These are phyloP conservation scores for Ptilodon capucinus DNA, from an alignment of 2,888 invertebrate species.

Conservation along the genomic window DNA sequence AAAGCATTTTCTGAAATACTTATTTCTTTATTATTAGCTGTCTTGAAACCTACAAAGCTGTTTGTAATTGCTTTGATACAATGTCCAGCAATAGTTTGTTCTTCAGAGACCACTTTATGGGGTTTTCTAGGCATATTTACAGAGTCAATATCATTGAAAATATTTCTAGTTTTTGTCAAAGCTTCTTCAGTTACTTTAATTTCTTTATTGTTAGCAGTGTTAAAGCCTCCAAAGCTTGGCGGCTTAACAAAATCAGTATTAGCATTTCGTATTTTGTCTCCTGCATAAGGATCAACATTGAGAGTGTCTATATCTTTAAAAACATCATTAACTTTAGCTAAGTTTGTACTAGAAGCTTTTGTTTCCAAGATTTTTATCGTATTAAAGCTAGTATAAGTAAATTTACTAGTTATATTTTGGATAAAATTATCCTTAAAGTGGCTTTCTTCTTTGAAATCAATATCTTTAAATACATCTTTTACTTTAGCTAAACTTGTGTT, in stretches of 20 bases:
- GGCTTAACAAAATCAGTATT: too few species aligned
- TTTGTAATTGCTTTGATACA: not conserved
- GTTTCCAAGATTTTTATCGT: not conserved
- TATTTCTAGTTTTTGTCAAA: conserved; percentile 40
- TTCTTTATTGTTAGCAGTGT: conserved; percentile 50
- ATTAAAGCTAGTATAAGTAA: not conserved
- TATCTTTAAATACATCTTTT: conserved; percentile 15
- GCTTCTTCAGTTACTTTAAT: conserved; percentile 43
- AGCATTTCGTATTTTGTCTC: too few species aligned
- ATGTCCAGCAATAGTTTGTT: not conserved
- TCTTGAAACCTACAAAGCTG: conserved; percentile 46
- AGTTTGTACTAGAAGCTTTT: not conserved
- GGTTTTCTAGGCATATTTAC: conserved; percentile 6
- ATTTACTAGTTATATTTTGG: not conserved
- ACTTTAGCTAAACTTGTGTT: conserved; percentile 7
- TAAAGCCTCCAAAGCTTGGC: conserved; percentile 35
- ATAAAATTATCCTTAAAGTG: not conserved
- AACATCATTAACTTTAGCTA: too few species aligned
- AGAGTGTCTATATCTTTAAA: not conserved
- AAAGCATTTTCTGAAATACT: conserved; percentile 52
- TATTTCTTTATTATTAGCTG: conserved; percentile 52
- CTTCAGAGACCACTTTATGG: not conserved
- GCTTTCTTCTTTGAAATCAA: conserved; percentile 3
- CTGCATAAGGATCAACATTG: too few species aligned
- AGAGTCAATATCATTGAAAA: conserved; percentile 45